phyloP scores from a whole-genome alignment of 2,113 vertebrate species.

The Butorides virescens region DNA sequence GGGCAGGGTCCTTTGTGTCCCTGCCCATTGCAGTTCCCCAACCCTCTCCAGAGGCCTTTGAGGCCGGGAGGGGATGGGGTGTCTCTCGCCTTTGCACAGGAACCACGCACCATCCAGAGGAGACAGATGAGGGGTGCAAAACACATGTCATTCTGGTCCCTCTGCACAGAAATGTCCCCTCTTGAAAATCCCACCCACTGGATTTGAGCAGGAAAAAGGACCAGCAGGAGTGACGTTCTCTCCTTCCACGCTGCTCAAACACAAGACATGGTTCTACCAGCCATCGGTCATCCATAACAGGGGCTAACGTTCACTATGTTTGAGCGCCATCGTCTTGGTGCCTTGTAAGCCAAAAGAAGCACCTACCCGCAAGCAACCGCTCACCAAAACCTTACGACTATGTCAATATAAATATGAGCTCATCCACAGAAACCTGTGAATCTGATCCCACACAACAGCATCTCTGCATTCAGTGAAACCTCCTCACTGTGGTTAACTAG shows the following conservation, averaged over 20 bases:
- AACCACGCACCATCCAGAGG: background rate
- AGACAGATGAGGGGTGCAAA: background rate
- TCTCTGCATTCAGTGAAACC: background rate
- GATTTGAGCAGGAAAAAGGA: background rate
- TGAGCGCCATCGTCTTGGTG: background rate
- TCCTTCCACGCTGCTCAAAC: background rate
- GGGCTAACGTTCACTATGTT: rapidly evolving
- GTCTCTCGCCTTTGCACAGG: background rate
- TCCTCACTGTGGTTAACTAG: background rate
- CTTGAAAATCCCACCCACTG: background rate
- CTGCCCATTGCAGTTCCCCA: background rate
- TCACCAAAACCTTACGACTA: background rate
- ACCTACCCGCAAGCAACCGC: background rate
- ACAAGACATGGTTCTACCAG: background rate
- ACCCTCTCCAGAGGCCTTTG: background rate
- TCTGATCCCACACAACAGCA: background rate
- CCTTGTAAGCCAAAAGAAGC: background rate
- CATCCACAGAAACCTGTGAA: background rate
- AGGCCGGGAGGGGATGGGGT: background rate
- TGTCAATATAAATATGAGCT: background rate
- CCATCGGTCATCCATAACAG: background rate
- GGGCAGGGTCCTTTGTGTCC: background rate
- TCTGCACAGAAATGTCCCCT: background rate
- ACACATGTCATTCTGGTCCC: rapidly evolving
- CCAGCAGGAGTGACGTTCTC: background rate